A percentile compares a stretch with the other conserved stretches of the same genome.
These are phyloP conservation scores for Arvicanthis niloticus DNA, from an alignment of 2,113 vertebrate genomes.

Conservation along the genomic window DNA sequence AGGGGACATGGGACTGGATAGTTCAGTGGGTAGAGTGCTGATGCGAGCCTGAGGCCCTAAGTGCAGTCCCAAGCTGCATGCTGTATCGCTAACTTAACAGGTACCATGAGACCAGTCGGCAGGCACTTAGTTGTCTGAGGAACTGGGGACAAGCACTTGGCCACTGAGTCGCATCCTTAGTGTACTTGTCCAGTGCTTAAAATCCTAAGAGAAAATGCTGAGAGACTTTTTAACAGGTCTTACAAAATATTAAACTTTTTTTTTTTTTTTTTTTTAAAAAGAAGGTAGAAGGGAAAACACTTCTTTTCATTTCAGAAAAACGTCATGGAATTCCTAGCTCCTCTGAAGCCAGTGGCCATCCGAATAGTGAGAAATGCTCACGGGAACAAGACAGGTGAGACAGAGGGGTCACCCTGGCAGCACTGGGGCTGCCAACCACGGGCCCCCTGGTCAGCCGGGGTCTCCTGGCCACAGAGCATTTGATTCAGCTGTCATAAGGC, in stretches of 20 bases:
- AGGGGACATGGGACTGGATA: background rate
- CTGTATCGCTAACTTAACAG: background rate
- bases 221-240: too few species aligned
- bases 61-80: background rate
- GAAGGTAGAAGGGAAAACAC: background rate
- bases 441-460: background rate
- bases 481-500: background rate
- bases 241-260: background rate
- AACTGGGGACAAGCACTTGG: background rate
- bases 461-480: background rate
- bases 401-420: background rate
- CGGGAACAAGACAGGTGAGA: conserved; percentile 92
- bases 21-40: background rate
- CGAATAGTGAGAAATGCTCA: conserved; percentile 90
- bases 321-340: conserved; percentile 93
- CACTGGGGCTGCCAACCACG: accelerated
- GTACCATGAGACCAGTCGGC: too few species aligned
- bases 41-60: background rate
- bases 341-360: conserved; percentile 93
- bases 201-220: background rate
- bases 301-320: conserved; percentile 88
- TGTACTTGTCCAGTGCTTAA: background rate
- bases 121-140: background rate
- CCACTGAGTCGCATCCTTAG: background rate
- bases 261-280: background rate